Percentiles rank a stretch among this genome's conserved stretches.
Conservation (phyloP, 2,113 vertebrate genomes). For the Nothoprocta pentlandii region DNA sequence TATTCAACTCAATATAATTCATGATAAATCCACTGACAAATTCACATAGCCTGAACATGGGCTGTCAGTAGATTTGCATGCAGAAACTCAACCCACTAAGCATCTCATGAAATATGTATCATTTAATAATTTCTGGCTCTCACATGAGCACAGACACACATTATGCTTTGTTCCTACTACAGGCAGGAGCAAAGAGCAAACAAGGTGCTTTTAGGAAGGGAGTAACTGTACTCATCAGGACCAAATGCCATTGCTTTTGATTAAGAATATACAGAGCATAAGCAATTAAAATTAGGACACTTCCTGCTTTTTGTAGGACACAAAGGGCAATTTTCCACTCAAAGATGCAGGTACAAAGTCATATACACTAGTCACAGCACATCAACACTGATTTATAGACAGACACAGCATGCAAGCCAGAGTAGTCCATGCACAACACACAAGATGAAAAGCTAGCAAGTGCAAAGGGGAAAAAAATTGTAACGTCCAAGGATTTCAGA, state of each 20-base stretch:
- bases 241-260: neutral
- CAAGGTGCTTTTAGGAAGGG: neutral
- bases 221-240: neutral
- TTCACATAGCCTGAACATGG: neutral
- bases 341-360: neutral
- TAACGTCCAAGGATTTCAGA: neutral
- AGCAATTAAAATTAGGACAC: neutral
- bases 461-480: neutral
- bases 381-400: neutral
- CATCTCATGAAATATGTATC: neutral
- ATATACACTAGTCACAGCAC: neutral
- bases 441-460: neutral
- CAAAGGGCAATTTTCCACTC: neutral
- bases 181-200: constrained; percentile 20
- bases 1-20: neutral
- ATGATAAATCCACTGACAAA: neutral
- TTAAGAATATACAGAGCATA: neutral
- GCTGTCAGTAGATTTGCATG: neutral
- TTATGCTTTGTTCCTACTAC: neutral
- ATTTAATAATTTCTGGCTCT: neutral
- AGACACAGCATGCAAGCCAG: constrained; percentile 31
- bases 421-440: neutral
- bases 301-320: neutral
- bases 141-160: neutral
- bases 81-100: neutral